Evolutionary conservation across 2,797 vertebrate genomes (phyloP), one percentile per base, ranked within the genome.

Genomic region (Gadopsis marmoratus): DNA sequence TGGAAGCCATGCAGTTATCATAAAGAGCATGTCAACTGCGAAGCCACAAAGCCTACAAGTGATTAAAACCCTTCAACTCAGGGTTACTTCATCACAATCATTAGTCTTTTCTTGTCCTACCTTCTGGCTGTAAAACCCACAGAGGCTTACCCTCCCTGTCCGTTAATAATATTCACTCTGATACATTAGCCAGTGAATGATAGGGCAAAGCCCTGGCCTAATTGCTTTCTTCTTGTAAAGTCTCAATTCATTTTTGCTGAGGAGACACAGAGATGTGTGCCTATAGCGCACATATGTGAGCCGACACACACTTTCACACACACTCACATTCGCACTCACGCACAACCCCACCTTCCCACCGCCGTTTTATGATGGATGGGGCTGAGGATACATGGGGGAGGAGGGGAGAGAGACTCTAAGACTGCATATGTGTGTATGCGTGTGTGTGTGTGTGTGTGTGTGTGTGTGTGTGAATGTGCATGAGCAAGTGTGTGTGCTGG

Each of bases 281-380:
- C 80, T 69, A 70, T 69, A 70, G 60, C 6, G 74, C 79, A 85
- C 88, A 90, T 76, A 75, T 77, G 84, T 84, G 84, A 68, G 45
- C 61, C 31, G 19, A 82, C 75, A 77, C 82, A 65, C 85, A 80
- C 66, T 81, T 85, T 79, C n/a, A n/a, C 74, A 77, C 84, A 87
- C 88, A 78, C 81, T 82, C 63, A 14, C 86, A 82, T 86, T 80
- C 75, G 70, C 79, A 89, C 87, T 79, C 79, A 86, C 87, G 84
- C 88, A 90, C 91, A 89, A 89, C 83, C 89, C 87, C 86, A 92
- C 91, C 91, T 92, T 91, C 86, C 85, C 93, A 95, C 93, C 66
- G 88, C 95, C 94, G 94, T 94, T 96, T 96, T 96, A 96, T 97
- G 96, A 97, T 96, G 95, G 96, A 97, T 97, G 96, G 96, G 93